These are phyloP conservation scores for Enteromius argenteus DNA, from an alignment of 2,797 vertebrate species.

Conservation along the genomic window DNA sequence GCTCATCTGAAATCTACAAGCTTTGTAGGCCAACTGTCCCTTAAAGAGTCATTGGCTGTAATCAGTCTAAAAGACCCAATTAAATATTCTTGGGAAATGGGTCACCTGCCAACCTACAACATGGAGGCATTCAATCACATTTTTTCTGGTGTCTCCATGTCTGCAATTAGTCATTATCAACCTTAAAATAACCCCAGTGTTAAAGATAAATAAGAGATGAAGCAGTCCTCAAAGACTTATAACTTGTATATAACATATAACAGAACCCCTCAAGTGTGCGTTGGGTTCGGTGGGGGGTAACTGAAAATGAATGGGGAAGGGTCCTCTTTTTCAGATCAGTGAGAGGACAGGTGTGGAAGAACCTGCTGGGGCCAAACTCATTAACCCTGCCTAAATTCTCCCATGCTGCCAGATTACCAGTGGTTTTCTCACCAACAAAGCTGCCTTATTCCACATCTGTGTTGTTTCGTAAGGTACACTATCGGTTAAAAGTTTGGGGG, in stretches of 20 bases:
- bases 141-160: constrained; percentile 59
- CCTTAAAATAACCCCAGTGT: constrained; percentile 66
- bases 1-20: constrained; percentile 24
- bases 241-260: neutral
- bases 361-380: neutral
- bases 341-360: neutral
- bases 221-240: constrained; percentile 22
- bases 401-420: constrained; percentile 12
- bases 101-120: constrained; percentile 69
- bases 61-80: constrained; percentile 61
- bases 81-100: constrained; percentile 59
- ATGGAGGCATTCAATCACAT: constrained; percentile 66
- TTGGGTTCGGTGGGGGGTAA: neutral
- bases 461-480: neutral
- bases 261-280: neutral
- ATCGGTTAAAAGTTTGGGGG: neutral
- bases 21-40: constrained; percentile 55
- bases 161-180: constrained; percentile 62
- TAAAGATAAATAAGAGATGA: constrained; percentile 63
- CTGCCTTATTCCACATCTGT: neutral
- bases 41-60: constrained; percentile 45
- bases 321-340: neutral
- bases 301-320: neutral
- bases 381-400: constrained; percentile 15
- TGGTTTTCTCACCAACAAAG: neutral